Conservation (phyloP, 2,113 vertebrate species). For the Dicentrarchus labrax region DNA sequence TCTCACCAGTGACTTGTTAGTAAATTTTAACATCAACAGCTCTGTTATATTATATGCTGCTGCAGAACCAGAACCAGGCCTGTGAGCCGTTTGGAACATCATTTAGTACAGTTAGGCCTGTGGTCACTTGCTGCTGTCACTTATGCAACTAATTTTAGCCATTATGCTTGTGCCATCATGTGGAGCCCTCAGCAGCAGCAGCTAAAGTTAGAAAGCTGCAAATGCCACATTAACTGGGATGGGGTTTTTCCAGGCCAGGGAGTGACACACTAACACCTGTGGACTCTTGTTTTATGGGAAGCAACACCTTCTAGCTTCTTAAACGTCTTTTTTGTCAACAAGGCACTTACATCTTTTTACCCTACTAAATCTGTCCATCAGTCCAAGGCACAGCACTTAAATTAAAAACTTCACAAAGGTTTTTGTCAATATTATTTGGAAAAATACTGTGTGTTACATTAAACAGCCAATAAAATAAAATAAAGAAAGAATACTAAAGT, state of each 20-base stretch:
- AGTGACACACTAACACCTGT: neutral
- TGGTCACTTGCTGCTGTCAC: slow-evolving; percentile 42
- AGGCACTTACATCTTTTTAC: neutral
- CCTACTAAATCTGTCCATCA: neutral
- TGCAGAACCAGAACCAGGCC: slow-evolving; percentile 5
- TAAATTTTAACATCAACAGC: neutral
- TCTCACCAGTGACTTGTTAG: neutral
- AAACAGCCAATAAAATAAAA: neutral
- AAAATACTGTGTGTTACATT: neutral
- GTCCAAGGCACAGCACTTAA: neutral
- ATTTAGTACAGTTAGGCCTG: slow-evolving; percentile 6
- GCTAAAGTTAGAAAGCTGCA: slow-evolving; percentile 69
- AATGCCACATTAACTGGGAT: slow-evolving; percentile 38
- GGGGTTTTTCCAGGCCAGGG: slow-evolving; percentile 10
- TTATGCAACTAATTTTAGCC: slow-evolving; percentile 74
- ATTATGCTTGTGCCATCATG: slow-evolving; percentile 37
- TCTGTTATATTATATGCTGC: neutral
- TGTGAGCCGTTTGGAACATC: neutral
- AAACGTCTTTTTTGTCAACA: neutral
- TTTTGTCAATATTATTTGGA: neutral
- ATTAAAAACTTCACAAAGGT: neutral
- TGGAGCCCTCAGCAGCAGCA: slow-evolving; percentile 16
- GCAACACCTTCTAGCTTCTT: neutral
- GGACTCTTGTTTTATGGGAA: neutral
- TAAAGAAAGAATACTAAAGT: neutral